Evolutionary conservation across 2,888 invertebrate genomes (phyloP).

Genomic region (Brenthis daphne): DNA sequence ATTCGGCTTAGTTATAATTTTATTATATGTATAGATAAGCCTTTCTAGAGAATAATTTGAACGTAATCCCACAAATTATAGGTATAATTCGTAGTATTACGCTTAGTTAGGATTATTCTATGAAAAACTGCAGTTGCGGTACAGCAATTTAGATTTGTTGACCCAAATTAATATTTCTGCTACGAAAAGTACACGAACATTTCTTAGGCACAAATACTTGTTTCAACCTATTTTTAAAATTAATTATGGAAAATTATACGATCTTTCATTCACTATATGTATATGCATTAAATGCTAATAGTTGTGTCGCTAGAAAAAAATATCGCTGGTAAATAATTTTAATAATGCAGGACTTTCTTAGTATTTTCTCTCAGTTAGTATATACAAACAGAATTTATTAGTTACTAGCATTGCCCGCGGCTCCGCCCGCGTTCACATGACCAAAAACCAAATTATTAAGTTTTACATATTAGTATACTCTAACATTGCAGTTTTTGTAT

Average conservation of each 20-base stretch:
- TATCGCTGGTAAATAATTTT: no score
- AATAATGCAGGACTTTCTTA: neutral
- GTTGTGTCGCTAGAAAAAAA: no score
- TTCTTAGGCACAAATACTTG: slow-evolving; percentile 1
- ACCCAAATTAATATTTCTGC: slow-evolving; percentile 16
- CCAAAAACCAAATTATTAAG: no score
- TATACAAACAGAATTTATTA: no score
- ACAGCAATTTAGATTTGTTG: slow-evolving; percentile 19
- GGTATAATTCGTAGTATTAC: no score
- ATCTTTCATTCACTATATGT: neutral
- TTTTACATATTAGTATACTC: no score
- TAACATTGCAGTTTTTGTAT: no score
- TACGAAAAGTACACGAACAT: slow-evolving; percentile 9
- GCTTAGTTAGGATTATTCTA: slow-evolving; percentile 1
- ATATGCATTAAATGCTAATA: no score
- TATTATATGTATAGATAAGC: neutral
- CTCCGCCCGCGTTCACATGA: no score
- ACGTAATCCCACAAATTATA: neutral
- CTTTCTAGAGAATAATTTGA: neutral
- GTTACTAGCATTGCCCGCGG: no score
- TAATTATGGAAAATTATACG: slow-evolving; percentile 9
- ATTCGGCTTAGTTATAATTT: no score
- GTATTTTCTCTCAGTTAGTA: no score
- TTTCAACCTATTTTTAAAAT: slow-evolving; percentile 5
- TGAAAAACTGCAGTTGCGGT: slow-evolving; percentile 13